phyloP scores from a whole-genome alignment of 2,797 vertebrate genomes.

The Eupleurogrammus muticus region DNA sequence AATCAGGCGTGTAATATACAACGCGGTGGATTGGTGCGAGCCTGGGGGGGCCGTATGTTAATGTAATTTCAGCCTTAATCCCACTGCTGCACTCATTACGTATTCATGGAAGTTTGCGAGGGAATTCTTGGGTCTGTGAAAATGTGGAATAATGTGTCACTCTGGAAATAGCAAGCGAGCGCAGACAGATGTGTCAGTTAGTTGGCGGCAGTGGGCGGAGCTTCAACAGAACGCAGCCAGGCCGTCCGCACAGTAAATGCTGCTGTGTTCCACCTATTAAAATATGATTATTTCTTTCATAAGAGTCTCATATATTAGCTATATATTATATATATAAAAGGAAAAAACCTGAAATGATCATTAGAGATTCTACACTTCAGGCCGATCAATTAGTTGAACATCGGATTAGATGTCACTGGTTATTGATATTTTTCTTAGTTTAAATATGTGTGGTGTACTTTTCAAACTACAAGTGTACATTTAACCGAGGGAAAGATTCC shows the following conservation, averaged over 20 bases:
- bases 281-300: too few relatives aligned
- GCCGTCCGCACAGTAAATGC: neutral
- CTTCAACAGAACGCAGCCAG: neutral
- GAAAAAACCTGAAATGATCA: too few relatives aligned
- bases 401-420: too few relatives aligned
- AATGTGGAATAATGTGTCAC: constrained; percentile 42
- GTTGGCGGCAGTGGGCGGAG: neutral
- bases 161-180: constrained; percentile 30
- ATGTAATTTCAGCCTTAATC: constrained; percentile 50
- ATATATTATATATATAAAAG: too few relatives aligned
- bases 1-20: constrained; percentile 58
- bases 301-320: too few relatives aligned
- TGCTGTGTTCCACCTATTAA: too few relatives aligned
- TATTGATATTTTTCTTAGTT: too few relatives aligned
- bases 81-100: constrained; percentile 41
- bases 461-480: too few relatives aligned
- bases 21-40: constrained; percentile 24
- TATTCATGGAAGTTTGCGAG: constrained; percentile 55
- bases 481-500: too few relatives aligned
- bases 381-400: too few relatives aligned
- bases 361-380: too few relatives aligned
- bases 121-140: constrained; percentile 54
- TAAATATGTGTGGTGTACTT: too few relatives aligned
- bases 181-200: constrained; percentile 12
- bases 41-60: constrained; percentile 46